These are phyloP conservation scores for Aelia acuminata DNA, from an alignment of 2,888 invertebrate genomes.

Conservation along the genomic window DNA sequence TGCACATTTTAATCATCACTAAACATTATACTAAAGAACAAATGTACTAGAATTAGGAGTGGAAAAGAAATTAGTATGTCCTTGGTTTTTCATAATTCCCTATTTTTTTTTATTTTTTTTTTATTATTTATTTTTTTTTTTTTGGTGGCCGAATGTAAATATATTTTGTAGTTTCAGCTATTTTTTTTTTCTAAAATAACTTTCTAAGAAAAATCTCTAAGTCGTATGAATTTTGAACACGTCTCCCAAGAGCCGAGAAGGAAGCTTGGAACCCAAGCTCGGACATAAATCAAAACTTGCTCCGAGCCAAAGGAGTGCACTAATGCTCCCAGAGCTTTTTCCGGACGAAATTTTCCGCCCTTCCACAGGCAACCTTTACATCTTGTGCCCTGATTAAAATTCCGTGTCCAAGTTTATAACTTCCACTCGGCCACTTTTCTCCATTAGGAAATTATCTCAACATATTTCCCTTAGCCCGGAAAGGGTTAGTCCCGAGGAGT, in stretches of 20 bases:
- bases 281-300: slow-evolving; percentile 48
- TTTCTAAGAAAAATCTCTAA: not conserved
- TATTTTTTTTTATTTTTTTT: no score
- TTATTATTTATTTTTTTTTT: no score
- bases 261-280: not conserved
- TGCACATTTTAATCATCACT: no score
- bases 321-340: slow-evolving; percentile 50
- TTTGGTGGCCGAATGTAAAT: no score
- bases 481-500: slow-evolving; percentile 40
- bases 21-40: no score
- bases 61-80: no score
- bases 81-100: no score
- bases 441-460: slow-evolving; percentile 60
- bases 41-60: no score
- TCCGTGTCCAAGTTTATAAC: slow-evolving; percentile 58
- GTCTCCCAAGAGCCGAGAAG: not conserved
- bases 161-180: no score
- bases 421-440: slow-evolving; percentile 54
- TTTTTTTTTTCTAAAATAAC: no score
- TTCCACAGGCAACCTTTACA: slow-evolving; percentile 45
- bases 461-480: slow-evolving; percentile 57
- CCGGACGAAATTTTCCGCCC: slow-evolving; percentile 24
- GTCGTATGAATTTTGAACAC: not conserved
- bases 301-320: slow-evolving; percentile 42
- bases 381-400: slow-evolving; percentile 58